phyloP scores from a whole-genome alignment of 2,888 invertebrate genomes.

The Teinopalpus imperialis region DNA sequence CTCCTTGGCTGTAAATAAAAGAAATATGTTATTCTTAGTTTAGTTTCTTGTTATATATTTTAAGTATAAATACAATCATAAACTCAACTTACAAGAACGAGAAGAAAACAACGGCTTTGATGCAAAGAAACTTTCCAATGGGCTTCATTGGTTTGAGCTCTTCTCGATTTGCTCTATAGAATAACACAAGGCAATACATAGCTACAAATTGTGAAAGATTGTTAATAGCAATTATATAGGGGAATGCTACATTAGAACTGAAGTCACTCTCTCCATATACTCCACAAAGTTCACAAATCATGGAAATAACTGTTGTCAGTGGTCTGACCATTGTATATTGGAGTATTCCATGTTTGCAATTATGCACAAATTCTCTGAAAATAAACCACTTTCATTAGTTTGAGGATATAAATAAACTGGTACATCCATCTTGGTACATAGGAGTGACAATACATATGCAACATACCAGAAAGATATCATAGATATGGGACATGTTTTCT shows the following conservation, averaged over 20 bases:
- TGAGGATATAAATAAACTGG: not conserved
- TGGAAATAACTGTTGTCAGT: constrained; percentile 93
- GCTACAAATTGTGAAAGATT: constrained; percentile 97
- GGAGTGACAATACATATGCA: too few species aligned
- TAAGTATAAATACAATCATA: too few species aligned
- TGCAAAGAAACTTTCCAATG: constrained; percentile 96
- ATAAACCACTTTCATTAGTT: constrained; percentile 21
- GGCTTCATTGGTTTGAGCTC: constrained; percentile 96
- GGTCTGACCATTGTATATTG: constrained; percentile 97
- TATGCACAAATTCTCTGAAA: constrained; percentile 93
- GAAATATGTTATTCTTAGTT: too few species aligned
- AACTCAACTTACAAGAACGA: constrained; percentile 97
- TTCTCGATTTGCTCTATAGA: constrained; percentile 93
- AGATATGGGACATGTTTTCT: too few species aligned
- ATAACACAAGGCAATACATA: constrained; percentile 97
- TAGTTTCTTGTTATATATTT: too few species aligned
- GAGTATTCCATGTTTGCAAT: constrained; percentile 97
- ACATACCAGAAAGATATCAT: too few species aligned
- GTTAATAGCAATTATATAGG: constrained; percentile 93
- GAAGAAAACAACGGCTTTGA: constrained; percentile 98
- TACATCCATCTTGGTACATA: too few species aligned
- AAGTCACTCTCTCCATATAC: constrained; percentile 97
- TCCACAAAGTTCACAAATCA: constrained; percentile 91
- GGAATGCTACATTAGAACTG: constrained; percentile 91
- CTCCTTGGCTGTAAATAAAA: constrained; percentile 90